These are phyloP conservation scores for Diorhabda sublineata DNA, from an alignment of 1,140 invertebrate species.

Conservation along the genomic window DNA sequence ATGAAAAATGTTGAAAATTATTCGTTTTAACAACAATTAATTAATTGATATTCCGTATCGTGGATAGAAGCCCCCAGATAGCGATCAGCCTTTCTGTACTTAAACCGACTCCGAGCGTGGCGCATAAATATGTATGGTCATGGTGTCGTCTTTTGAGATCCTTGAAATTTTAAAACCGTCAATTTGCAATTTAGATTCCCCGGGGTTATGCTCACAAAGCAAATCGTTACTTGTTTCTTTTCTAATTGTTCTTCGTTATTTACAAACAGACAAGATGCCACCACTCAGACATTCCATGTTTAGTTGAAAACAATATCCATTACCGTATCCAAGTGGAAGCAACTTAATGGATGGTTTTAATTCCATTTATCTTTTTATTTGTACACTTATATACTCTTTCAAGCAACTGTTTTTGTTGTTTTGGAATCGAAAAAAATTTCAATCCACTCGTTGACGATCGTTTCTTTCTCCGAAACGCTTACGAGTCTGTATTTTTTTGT, in stretches of 20 bases:
- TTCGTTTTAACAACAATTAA: no score
- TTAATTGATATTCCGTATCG: no score
- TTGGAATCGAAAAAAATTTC: no score
- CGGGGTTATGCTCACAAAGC: slow-evolving; percentile 13
- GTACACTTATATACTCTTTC: no score
- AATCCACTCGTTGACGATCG: no score
- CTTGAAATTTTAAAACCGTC: slow-evolving; percentile 31
- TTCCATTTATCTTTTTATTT: not conserved
- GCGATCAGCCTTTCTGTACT: no score
- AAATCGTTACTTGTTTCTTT: slow-evolving; percentile 11
- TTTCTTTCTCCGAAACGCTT: no score
- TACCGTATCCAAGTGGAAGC: slow-evolving; percentile 1
- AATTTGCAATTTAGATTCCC: slow-evolving; percentile 34
- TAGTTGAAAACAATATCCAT: slow-evolving; percentile 9
- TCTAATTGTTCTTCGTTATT: slow-evolving; percentile 21
- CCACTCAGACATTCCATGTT: slow-evolving; percentile 8
- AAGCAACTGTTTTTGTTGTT: no score
- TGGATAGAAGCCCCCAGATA: no score
- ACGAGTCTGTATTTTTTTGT: no score
- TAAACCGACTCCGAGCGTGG: not conserved
- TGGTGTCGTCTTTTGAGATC: slow-evolving; percentile 31
- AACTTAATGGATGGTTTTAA: not conserved
- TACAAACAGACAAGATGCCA: slow-evolving; percentile 15
- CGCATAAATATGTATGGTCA: slow-evolving; percentile 35
- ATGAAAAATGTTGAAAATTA: no score